These are phyloP conservation scores for Poecilia picta DNA, from an alignment of 2,797 vertebrate genomes.

Conservation along the genomic window DNA sequence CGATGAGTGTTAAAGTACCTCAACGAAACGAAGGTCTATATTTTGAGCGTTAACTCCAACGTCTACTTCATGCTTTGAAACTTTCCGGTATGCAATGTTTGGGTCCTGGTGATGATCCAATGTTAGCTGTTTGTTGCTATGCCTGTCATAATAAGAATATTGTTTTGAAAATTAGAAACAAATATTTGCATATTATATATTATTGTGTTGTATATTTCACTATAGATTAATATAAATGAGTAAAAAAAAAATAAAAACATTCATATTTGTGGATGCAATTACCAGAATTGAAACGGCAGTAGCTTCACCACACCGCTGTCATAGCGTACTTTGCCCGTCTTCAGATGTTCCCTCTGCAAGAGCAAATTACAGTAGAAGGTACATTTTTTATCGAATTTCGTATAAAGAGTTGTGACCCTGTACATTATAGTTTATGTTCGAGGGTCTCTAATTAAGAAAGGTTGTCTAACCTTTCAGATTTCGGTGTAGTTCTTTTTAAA, in stretches of 20 bases:
- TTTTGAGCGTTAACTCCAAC: conserved; percentile 40
- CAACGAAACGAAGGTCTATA: conserved; percentile 28
- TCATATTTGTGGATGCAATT: rapidly evolving
- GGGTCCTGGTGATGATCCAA: conserved; percentile 57
- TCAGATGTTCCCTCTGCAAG: conserved; percentile 13
- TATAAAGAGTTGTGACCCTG: no score
- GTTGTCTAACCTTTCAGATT: not conserved
- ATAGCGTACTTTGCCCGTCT: conserved; percentile 16
- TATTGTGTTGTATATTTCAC: rapidly evolving
- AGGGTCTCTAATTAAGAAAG: not conserved
- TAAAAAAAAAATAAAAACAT: rapidly evolving
- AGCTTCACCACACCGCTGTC: not conserved
- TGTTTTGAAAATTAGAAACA: not conserved
- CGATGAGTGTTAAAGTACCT: conserved; percentile 55
- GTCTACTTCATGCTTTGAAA: conserved; percentile 66
- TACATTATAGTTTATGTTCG: not conserved
- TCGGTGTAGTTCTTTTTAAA: not conserved
- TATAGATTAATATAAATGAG: rapidly evolving
- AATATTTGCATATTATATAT: not conserved
- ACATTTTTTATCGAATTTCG: conserved; percentile 15
- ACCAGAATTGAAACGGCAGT: conserved; percentile 27
- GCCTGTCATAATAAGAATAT: conserved; percentile 47
- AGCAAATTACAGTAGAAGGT: conserved; percentile 47
- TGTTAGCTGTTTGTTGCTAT: conserved; percentile 20
- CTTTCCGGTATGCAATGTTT: conserved; percentile 68